phyloP scores from a whole-genome alignment of 2,797 vertebrate genomes.

The Menidia menidia region DNA sequence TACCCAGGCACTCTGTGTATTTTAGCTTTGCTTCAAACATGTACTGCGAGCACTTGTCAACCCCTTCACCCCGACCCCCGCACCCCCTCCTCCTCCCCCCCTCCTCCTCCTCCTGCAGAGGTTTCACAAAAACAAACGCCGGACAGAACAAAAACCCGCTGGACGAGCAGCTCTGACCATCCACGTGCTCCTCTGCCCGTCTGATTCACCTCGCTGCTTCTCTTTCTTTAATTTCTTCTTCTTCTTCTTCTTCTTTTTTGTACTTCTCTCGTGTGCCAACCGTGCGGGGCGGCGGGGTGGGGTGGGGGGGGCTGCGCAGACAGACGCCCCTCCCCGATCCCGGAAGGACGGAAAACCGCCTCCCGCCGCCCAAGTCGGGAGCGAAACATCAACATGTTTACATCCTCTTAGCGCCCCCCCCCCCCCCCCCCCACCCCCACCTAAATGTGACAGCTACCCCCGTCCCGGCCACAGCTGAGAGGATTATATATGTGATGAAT shows the following conservation, averaged over 20 bases:
- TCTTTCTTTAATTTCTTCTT: slow-evolving; percentile 40
- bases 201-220: slow-evolving; percentile 23
- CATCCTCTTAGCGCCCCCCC: slow-evolving; percentile 68
- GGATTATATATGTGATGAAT: slow-evolving; percentile 43
- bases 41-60: slow-evolving; percentile 76
- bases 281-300: slow-evolving; percentile 1
- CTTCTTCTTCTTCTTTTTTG: slow-evolving; percentile 27
- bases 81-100: slow-evolving; percentile 4
- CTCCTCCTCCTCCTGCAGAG: too few species aligned
- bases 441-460: slow-evolving; percentile 47
- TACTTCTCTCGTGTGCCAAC: slow-evolving; percentile 67
- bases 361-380: slow-evolving; percentile 32
- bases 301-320: too few species aligned
- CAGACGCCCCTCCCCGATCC: slow-evolving; percentile 19
- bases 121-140: not conserved
- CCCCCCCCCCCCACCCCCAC: slow-evolving; percentile 58
- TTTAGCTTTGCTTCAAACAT: slow-evolving; percentile 79
- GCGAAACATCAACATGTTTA: slow-evolving; percentile 60
- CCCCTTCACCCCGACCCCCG: too few species aligned
- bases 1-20: slow-evolving; percentile 71
- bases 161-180: slow-evolving; percentile 52
- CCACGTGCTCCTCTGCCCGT: slow-evolving; percentile 66
- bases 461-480: slow-evolving; percentile 22
- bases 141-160: slow-evolving; percentile 4
- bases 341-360: slow-evolving; percentile 7